Evolutionary conservation across 2,113 vertebrate species (phyloP).

Genomic region (Elachura formosa): DNA sequence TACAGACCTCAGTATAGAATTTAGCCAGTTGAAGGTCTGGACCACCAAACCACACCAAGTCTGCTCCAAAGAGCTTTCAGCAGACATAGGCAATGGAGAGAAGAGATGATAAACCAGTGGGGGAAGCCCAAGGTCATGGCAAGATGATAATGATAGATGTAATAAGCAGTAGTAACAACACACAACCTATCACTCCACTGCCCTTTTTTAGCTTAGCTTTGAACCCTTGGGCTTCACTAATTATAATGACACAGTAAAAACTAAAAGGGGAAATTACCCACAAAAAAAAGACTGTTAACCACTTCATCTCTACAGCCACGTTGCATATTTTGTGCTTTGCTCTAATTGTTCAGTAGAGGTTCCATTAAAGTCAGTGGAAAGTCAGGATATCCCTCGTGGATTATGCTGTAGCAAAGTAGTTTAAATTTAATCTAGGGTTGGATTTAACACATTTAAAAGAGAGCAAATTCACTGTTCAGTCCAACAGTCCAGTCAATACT

Average conservation of each 20-base stretch:
- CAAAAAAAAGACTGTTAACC: background rate
- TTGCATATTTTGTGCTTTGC: background rate
- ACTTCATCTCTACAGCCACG: background rate
- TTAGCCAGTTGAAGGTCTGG: background rate
- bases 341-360: conserved; percentile 41
- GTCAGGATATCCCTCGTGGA: conserved; percentile 14
- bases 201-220: conserved; percentile 16
- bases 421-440: conserved; percentile 48
- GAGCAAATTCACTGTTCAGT: conserved; percentile 40
- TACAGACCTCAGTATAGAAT: background rate
- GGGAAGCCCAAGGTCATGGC: background rate
- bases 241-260: conserved; percentile 33
- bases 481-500: conserved; percentile 46
- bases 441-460: conserved; percentile 60
- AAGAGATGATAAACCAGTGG: background rate
- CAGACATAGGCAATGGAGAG: background rate
- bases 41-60: background rate
- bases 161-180: conserved; percentile 17
- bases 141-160: conserved; percentile 12
- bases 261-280: conserved; percentile 30
- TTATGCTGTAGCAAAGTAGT: conserved; percentile 41
- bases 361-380: conserved; percentile 54
- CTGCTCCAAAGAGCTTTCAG: background rate
- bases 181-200: background rate
- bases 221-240: conserved; percentile 30